These are phyloP conservation scores for Melanargia galathea DNA, from an alignment of 2,888 invertebrate species.

Conservation along the genomic window DNA sequence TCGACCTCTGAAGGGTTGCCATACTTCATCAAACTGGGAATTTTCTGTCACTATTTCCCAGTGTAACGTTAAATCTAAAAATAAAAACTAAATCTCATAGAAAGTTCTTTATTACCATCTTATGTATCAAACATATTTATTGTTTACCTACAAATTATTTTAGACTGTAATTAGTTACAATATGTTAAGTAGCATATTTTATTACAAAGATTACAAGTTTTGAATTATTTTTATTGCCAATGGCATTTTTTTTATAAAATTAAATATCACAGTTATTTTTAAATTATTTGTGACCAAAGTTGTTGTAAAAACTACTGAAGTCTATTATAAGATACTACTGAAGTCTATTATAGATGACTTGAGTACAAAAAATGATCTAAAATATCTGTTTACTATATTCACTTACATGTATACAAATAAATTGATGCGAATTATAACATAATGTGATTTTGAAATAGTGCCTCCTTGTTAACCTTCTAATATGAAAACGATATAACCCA, in stretches of 20 bases:
- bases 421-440: too few relatives aligned
- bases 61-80: background rate
- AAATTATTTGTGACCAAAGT: slow-evolving; percentile 78
- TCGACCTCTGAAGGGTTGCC: too few relatives aligned
- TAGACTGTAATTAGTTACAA: slow-evolving; percentile 43
- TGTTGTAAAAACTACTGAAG: slow-evolving; percentile 55
- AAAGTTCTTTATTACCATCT: slow-evolving; percentile 49
- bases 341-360: slow-evolving; percentile 58
- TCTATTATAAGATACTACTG: slow-evolving; percentile 54
- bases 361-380: slow-evolving; percentile 42
- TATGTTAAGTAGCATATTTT: slow-evolving; percentile 42
- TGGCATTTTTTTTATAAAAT: slow-evolving; percentile 74
- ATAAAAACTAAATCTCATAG: slow-evolving; percentile 39
- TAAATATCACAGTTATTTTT: slow-evolving; percentile 82
- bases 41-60: too few relatives aligned
- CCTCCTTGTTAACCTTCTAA: too few relatives aligned
- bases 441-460: too few relatives aligned
- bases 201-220: slow-evolving; percentile 49
- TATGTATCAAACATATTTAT: slow-evolving; percentile 37
- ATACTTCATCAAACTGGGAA: too few relatives aligned
- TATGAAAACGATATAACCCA: too few relatives aligned
- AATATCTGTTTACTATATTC: slow-evolving; percentile 33
- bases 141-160: slow-evolving; percentile 39
- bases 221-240: slow-evolving; percentile 72
- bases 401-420: too few relatives aligned